phyloP scores from a whole-genome alignment of 2,113 vertebrate species.

The Xiphophorus hellerii region DNA sequence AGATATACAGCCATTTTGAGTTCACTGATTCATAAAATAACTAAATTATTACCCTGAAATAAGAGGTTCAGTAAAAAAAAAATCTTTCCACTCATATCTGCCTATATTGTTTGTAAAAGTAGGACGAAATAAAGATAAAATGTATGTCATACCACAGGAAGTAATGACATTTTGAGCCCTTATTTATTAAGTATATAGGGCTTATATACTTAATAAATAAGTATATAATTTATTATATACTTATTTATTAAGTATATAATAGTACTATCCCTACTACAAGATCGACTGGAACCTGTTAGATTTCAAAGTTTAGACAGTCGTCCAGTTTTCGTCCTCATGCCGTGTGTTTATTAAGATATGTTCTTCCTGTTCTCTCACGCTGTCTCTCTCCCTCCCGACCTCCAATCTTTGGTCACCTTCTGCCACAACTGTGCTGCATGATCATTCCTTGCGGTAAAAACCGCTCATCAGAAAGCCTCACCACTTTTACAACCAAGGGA shows the following conservation, averaged over 20 bases:
- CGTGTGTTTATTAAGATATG: slow-evolving; percentile 32
- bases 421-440: slow-evolving; percentile 74
- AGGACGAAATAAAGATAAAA: no score
- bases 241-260: no score
- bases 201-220: no score
- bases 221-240: no score
- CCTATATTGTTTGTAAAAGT: no score
- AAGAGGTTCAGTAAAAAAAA: neutral
- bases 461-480: slow-evolving; percentile 35
- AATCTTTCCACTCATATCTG: neutral
- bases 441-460: slow-evolving; percentile 69
- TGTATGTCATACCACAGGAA: no score
- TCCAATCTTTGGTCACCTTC: slow-evolving; percentile 19
- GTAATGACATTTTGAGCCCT: no score
- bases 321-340: slow-evolving; percentile 2
- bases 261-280: slow-evolving; percentile 99
- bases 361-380: slow-evolving; percentile 10
- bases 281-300: slow-evolving; percentile 98
- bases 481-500: slow-evolving; percentile 73
- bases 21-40: no score
- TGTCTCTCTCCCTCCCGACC: neutral
- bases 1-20: neutral
- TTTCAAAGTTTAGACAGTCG: slow-evolving; percentile 86
- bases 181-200: no score
- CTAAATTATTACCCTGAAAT: neutral